A percentile compares a stretch with the other conserved stretches of the same genome.
These are phyloP conservation scores for Mesorhabditis sp. DNA, from an alignment of 2,888 invertebrate genomes.

Conservation along the genomic window DNA sequence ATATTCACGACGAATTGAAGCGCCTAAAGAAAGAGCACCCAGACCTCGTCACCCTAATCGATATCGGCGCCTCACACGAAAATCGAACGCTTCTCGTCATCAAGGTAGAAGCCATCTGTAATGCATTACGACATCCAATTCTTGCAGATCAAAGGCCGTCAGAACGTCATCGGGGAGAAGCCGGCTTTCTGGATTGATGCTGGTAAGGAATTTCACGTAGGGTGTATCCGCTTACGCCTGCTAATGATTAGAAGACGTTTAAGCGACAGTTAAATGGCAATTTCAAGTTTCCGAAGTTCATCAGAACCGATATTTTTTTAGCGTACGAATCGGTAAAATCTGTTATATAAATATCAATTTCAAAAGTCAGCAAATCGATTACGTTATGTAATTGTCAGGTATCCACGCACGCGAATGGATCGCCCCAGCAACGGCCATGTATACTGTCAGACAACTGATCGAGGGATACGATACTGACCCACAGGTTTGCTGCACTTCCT, in stretches of 20 bases:
- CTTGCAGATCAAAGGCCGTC: conserved; percentile 35
- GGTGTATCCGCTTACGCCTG: too few relatives aligned
- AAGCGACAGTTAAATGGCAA: too few relatives aligned
- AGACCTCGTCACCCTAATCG: conserved; percentile 49
- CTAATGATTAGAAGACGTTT: too few relatives aligned
- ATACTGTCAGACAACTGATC: conserved; percentile 20
- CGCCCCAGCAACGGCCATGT: conserved; percentile 46
- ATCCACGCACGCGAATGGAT: conserved; percentile 53
- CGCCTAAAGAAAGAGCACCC: conserved; percentile 43
- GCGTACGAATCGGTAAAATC: too few relatives aligned
- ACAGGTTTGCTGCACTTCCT: not conserved
- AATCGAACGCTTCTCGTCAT: conserved; percentile 44
- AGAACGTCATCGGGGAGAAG: conserved; percentile 28
- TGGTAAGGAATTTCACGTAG: too few relatives aligned
- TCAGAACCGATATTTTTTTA: too few relatives aligned
- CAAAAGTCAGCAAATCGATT: too few relatives aligned
- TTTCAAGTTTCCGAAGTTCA: too few relatives aligned
- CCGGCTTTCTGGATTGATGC: conserved; percentile 52
- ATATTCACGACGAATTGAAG: conserved; percentile 40
- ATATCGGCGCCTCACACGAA: conserved; percentile 55
- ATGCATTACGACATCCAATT: not conserved
- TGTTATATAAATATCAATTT: too few relatives aligned
- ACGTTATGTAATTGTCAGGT: conserved; percentile 7
- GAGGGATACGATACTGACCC: conserved; percentile 7
- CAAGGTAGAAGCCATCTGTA: conserved; percentile 37